Evolutionary conservation across 1,140 invertebrate genomes (phyloP), one percentile per base, ranked within the genome.

Genomic region (Aphidius ervi): DNA sequence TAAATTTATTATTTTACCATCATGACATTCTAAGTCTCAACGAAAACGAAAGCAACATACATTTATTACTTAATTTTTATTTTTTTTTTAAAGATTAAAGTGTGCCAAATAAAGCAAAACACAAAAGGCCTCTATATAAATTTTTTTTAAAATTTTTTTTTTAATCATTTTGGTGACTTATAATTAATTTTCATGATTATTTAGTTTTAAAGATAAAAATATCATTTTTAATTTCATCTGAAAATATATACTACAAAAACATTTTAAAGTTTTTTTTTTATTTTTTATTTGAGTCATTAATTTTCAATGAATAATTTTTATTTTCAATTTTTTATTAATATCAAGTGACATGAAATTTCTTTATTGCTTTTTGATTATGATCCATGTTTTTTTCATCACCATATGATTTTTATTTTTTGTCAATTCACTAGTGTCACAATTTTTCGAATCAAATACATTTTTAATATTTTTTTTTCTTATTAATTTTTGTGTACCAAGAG

Each of bases 361-460:
- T 67, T 58, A 31, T 47, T 61, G 43, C n/a, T 47, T 56, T 9
- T 42, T 52, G 59, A 58, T 59, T 66, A 50, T 20, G 61, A 56
- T 48, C 45, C 31, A 61, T 46, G 31, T 50, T 61, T 65, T 61
- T 61, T 46, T 41, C 45, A 59, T 63, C 52, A 43, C 39, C 55
- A 64, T 48, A 7, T n/a, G 16, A 48, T 9, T 16, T 48, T n/a
- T 48, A 48, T 9, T 16, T 48, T 10, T 52, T 37, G 37, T 52
- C 31, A 52, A 31, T 52, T 31, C 10, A 16, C 9, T 52, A 16
- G 10, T 31, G 23, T 52, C 4, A 7, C 20, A 16, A 9, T 48
- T 16, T 48, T 48, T 37, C 31, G 8, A 31, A 31, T 39, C 10
- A 37, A 39, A 52, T 52, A 31, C 6, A 31, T 31, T 9, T 31